Evolutionary conservation across 2,888 invertebrate species (phyloP), one percentile per base, ranked within the genome.

Genomic region (Nipponacmea schrenckii): DNA sequence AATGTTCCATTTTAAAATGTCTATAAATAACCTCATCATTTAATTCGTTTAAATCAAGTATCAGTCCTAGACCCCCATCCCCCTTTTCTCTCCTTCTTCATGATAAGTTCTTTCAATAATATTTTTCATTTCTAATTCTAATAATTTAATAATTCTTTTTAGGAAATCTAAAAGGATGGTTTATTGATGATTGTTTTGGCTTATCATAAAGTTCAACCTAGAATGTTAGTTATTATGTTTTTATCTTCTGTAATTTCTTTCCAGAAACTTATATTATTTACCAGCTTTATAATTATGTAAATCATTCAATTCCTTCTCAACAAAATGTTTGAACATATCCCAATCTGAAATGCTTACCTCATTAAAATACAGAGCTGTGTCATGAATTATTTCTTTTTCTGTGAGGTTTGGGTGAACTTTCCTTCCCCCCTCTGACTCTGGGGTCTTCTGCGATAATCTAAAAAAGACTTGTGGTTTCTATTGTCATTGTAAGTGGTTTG

Each of bases 1-100:
- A 72, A 20, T 73, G 73, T n/a, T 77, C 74, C 74, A 77, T 77
- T 63, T 77, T 77, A 44, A 75, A 75, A 69, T 72, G 77, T 15
- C 67, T 69, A 56, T 77, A 75, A 17, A 39, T 46, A n/a, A 77
- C 62, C 56, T 24, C 24, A 27, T 68, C 64, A 70, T 77, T 77
- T 39, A 73, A 48, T 17, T 73, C 39, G 73, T 77, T 77, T 20
- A 50, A 50, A 50, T 50, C 50, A 8, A 50, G 20, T 14, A 50
- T 68, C 31, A 62, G n/a, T 46, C 69, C 62, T 46, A 27, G 46
- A 17, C 62, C 27, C 17, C 64, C n/a, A 27, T 69, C 31, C 44
- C 45, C 45, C 14, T 69, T 69, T 15, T 26, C 45, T 69, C 48
- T 17, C 39, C 46, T 24, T 10, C 7, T 24, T 63, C 46, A 63